Evolutionary conservation across 2,888 invertebrate genomes (phyloP).

Genomic region (Blomia tropicalis): DNA sequence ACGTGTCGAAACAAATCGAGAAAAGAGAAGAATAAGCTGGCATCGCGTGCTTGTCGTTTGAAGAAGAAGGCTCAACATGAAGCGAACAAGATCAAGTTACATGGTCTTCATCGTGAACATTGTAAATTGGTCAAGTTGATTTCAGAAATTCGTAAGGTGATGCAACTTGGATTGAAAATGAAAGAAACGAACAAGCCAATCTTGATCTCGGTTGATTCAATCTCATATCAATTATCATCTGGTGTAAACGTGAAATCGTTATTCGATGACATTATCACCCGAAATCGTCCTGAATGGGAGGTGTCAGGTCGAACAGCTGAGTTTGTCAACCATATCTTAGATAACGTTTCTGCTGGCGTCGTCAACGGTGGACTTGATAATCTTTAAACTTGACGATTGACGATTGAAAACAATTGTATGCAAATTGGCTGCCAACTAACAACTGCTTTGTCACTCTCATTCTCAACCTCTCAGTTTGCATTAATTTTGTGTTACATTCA

Average conservation of each 20-base stretch:
- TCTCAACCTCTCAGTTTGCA: too few species aligned
- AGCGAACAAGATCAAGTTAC: conserved; percentile 88
- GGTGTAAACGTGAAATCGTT: not conserved
- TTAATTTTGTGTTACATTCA: too few species aligned
- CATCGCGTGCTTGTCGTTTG: conserved; percentile 82
- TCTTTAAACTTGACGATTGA: too few species aligned
- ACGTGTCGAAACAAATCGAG: conserved; percentile 76
- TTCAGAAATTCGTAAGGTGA: conserved; percentile 25
- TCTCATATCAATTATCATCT: not conserved
- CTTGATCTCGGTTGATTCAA: not conserved
- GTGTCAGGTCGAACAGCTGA: conserved; percentile 83
- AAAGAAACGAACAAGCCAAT: not conserved
- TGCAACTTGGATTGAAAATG: conserved; percentile 2
- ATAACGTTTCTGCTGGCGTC: conserved; percentile 64
- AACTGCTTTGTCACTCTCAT: too few species aligned
- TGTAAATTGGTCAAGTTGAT: conserved; percentile 47
- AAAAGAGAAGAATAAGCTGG: conserved; percentile 92
- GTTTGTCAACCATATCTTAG: conserved; percentile 78
- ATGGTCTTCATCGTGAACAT: conserved; percentile 82
- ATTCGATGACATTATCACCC: conserved; percentile 16
- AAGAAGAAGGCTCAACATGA: conserved; percentile 99
- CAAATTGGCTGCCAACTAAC: too few species aligned
- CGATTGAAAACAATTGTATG: too few species aligned
- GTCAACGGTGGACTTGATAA: conserved; percentile 50
- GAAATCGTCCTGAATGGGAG: conserved; percentile 6